Base-by-base conservation (phyloP, 1,140 invertebrate species). In the Phthorimaea operculella region DNA sequence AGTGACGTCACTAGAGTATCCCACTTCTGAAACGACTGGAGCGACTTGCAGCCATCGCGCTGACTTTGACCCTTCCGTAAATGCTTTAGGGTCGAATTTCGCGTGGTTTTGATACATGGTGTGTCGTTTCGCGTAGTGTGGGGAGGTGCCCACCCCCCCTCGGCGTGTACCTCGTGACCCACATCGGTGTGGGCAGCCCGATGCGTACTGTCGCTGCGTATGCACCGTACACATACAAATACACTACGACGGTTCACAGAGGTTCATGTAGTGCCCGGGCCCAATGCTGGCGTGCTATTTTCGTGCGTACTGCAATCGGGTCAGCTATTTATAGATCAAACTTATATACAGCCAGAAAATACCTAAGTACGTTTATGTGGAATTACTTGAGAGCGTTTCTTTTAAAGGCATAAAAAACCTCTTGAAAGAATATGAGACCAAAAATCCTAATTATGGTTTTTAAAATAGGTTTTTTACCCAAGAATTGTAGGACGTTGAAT, bases 1-100 rank as follows among this genome's bases (percentile, higher is more conserved):
- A 58, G 72, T 83, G 80, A 83, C 80, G 80, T 81, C 77, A 83
- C 70, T 28, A 21, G 10, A 39, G 6, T 28, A 39, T n/a, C 36
- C 10, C 36, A 39, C 10, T n/a, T 39, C n/a, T 39, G 36, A 39
- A 39, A 39, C 36, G 36, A 39, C 36, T 12, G 1, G n/a, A 12
- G 4, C n/a, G 36, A 2, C n/a, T 3, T 9, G n/a, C 8, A 1
- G 36, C 10, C 36, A 39, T 12, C 36, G 36, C 10, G 10, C 36
- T 12, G 10, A 10, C 10, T 4, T 39, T 9, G 3, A 3, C 8
- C 10, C 36, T 39, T 12, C 10, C 1, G 36, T n/a, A 5, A n/a
- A 3, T n/a, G 10, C 36, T 10, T 39, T 39, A 12, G n/a, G 8
- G 10, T 39, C 3, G 2, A 39, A 4, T 5, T 39, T 39, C 36